Percentiles rank a stretch among this genome's conserved stretches.
phyloP scores from a whole-genome alignment of 2,888 invertebrate genomes.

The Limnephilus auricula region DNA sequence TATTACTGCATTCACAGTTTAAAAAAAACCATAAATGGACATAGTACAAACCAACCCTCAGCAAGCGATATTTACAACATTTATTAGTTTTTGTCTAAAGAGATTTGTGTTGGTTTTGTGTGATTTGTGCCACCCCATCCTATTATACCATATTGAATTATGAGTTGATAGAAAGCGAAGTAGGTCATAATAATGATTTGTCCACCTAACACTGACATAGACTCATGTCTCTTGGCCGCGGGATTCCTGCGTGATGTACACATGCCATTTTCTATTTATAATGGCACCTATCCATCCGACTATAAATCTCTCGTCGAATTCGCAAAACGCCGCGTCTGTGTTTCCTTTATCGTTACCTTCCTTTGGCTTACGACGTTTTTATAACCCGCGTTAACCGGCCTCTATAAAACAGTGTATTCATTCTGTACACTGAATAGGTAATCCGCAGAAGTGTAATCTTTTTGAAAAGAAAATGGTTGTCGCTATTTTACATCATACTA shows the following conservation, averaged over 20 bases:
- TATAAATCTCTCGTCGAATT: neutral
- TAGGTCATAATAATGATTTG: no score
- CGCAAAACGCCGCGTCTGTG: neutral
- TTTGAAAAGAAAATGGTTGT: no score
- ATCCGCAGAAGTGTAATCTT: neutral
- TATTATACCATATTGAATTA: no score
- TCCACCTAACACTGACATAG: neutral
- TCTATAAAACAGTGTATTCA: neutral
- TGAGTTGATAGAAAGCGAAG: no score
- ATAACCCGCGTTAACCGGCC: neutral
- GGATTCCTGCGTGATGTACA: neutral
- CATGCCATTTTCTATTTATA: neutral
- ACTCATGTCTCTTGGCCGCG: neutral
- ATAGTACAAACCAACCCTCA: no score
- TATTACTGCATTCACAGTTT: no score
- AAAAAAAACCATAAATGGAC: no score
- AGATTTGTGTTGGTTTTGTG: no score
- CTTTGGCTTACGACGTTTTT: slow-evolving; percentile 1
- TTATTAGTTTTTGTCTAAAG: no score
- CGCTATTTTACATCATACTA: no score
- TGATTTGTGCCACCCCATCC: no score
- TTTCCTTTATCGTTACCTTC: neutral
- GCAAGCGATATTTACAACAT: no score
- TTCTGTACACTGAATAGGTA: neutral
- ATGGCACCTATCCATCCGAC: neutral